Percentiles rank a stretch among this genome's conserved stretches.
These are phyloP conservation scores for Acanthisitta chloris DNA, from an alignment of 2,113 vertebrate genomes.

Conservation along the genomic window DNA sequence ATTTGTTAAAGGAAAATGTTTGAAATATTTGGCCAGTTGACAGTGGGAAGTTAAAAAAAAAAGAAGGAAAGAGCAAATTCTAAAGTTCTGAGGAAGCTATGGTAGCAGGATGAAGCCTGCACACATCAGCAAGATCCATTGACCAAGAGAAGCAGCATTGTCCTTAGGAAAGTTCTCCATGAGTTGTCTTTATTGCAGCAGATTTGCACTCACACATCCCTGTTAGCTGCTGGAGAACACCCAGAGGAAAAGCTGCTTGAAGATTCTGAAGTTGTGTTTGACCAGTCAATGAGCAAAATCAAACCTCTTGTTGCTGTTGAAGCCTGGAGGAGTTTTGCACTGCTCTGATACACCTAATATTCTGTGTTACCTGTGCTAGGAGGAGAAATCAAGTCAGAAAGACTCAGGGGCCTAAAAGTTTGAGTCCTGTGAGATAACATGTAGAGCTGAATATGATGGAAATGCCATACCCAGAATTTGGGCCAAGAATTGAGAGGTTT, in stretches of 20 bases:
- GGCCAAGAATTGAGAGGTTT: neutral
- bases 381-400: neutral
- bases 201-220: neutral
- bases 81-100: slow-evolving; percentile 13
- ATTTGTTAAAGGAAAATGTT: slow-evolving; percentile 45
- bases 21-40: slow-evolving; percentile 20
- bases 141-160: neutral
- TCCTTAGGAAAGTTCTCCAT: neutral
- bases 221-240: fast-evolving
- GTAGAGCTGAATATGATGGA: neutral
- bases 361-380: neutral
- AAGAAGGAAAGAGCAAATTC: neutral
- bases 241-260: neutral
- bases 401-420: fast-evolving
- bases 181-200: neutral
- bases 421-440: fast-evolving
- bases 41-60: neutral
- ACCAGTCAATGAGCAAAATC: neutral
- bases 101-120: neutral
- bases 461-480: neutral
- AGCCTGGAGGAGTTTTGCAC: neutral
- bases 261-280: neutral
- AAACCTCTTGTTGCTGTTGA: neutral
- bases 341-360: neutral
- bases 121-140: neutral